Percentiles rank a stretch among this genome's conserved stretches.
Evolutionary conservation across 2,113 vertebrate genomes (phyloP).

Genomic region (Phycodurus eques): DNA sequence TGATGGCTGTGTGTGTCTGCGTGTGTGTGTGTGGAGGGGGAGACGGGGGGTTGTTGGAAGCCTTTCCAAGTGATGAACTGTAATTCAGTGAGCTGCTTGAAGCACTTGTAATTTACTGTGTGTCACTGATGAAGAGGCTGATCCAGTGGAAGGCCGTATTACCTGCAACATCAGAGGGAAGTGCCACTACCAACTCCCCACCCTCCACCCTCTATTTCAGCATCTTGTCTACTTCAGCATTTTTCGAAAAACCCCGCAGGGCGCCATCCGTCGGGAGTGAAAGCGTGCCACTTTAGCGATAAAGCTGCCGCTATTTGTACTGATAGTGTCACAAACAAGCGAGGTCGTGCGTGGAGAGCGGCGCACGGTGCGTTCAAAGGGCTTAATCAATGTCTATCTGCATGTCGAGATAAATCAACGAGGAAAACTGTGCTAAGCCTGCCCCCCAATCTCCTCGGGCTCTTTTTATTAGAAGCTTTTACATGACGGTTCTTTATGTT

Average conservation of each 20-base stretch:
- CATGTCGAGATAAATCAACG: conserved; percentile 65
- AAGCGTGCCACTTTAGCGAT: conserved; percentile 47
- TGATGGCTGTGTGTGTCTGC: conserved; percentile 39
- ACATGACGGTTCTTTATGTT: conserved; percentile 65
- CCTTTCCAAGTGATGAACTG: conserved; percentile 98
- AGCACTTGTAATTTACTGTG: conserved; percentile 99
- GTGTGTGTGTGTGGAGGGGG: neutral
- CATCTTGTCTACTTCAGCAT: conserved; percentile 33
- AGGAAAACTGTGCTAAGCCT: conserved; percentile 60
- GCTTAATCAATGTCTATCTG: conserved; percentile 63
- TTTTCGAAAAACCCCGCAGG: conserved; percentile 46
- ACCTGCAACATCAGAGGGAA: conserved; percentile 89
- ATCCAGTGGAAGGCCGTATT: conserved; percentile 96
- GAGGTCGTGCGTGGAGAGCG: neutral
- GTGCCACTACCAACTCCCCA: conserved; percentile 8
- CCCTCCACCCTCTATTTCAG: conserved; percentile 28
- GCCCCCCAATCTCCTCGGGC: conserved; percentile 49
- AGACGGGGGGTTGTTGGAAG: conserved; percentile 53
- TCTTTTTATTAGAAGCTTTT: conserved; percentile 53
- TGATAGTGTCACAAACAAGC: conserved; percentile 56
- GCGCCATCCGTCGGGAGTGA: conserved; percentile 30
- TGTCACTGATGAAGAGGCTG: conserved; percentile 99
- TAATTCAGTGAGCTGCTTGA: conserved; percentile 99
- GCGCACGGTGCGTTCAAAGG: conserved; percentile 10
- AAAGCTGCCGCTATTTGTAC: conserved; percentile 40